These are phyloP conservation scores for Rhinogobius similis DNA, from an alignment of 2,113 vertebrate genomes.

Conservation along the genomic window DNA sequence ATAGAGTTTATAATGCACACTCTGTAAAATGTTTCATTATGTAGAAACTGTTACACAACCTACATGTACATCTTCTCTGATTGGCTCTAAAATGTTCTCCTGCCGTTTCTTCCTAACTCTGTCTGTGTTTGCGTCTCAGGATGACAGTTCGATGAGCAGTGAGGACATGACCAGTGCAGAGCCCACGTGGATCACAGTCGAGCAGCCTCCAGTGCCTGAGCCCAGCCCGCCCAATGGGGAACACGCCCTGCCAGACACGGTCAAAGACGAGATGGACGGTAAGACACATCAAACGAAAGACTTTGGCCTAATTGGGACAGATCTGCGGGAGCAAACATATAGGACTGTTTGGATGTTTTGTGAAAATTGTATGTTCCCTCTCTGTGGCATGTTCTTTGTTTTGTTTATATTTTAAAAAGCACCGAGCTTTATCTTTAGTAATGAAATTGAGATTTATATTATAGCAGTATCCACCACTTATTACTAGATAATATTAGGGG, in stretches of 20 bases:
- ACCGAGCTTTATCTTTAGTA: no score
- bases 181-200: constrained; percentile 92
- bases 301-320: no score
- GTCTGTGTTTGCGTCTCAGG: constrained; percentile 74
- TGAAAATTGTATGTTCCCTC: no score
- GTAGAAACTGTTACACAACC: neutral
- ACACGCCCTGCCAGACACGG: constrained; percentile 83
- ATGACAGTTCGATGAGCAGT: constrained; percentile 97
- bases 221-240: constrained; percentile 86
- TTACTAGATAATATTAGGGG: no score
- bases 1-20: no score
- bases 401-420: no score
- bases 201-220: constrained; percentile 86
- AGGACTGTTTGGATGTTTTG: no score
- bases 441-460: neutral
- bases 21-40: no score
- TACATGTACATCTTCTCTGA: neutral
- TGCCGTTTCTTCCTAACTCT: no score
- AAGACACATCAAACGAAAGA: no score
- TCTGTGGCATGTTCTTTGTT: no score
- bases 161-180: constrained; percentile 96
- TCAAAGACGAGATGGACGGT: constrained; percentile 95
- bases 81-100: neutral
- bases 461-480: neutral
- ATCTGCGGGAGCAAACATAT: no score